Evolutionary conservation across 2,888 invertebrate genomes (phyloP).

Genomic region (Conus canariensis): DNA sequence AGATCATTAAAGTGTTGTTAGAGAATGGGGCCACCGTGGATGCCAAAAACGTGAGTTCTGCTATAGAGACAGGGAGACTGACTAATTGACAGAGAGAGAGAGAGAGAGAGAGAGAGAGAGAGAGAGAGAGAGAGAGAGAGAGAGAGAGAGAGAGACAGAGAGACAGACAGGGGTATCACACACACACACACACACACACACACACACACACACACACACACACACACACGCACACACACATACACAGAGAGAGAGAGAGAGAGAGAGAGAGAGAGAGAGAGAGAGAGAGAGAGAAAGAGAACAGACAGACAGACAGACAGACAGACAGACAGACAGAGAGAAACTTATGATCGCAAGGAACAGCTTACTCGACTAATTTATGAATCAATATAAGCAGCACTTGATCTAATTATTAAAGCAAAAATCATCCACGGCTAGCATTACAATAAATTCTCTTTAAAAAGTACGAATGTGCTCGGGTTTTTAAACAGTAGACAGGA

Average conservation of each 20-base stretch:
- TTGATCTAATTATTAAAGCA: too few species aligned
- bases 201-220: too few species aligned
- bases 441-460: too few species aligned
- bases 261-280: conserved; percentile 3
- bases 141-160: conserved; percentile 4
- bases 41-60: conserved; percentile 87
- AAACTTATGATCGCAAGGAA: background rate
- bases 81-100: background rate
- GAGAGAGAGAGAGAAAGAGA: background rate
- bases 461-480: too few species aligned
- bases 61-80: background rate
- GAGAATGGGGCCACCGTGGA: conserved; percentile 96
- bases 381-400: too few species aligned
- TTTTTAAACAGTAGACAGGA: too few species aligned
- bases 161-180: too few species aligned
- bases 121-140: conserved; percentile 3
- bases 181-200: too few species aligned
- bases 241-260: background rate
- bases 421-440: too few species aligned
- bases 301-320: background rate
- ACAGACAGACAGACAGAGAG: background rate
- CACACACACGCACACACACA: too few species aligned
- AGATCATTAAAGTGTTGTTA: conserved; percentile 93
- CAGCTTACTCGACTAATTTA: too few species aligned
- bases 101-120: conserved; percentile 1